phyloP scores from a whole-genome alignment of 2,888 invertebrate species.

The Drosophila hawaiiensis region DNA sequence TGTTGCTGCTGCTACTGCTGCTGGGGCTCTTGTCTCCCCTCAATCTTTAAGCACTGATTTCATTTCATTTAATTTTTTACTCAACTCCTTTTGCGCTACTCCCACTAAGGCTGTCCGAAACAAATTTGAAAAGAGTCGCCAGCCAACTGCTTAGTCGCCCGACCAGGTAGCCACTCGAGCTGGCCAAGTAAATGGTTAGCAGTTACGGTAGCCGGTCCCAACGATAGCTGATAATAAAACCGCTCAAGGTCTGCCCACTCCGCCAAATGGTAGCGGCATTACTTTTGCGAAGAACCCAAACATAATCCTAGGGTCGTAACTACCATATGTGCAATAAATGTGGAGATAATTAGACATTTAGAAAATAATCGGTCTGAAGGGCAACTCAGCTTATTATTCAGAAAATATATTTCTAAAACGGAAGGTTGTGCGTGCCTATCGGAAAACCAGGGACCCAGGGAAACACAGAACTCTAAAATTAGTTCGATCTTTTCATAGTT shows the following conservation, averaged over 20 bases:
- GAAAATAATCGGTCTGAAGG: neutral
- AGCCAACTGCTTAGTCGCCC: slow-evolving; percentile 48
- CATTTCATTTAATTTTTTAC: slow-evolving; percentile 35
- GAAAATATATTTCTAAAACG: neutral
- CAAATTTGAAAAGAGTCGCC: slow-evolving; percentile 25
- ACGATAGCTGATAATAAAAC: slow-evolving; percentile 45
- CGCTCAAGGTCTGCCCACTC: slow-evolving; percentile 27
- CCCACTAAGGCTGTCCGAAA: slow-evolving; percentile 47
- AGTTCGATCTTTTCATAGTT: no score
- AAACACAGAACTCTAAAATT: no score
- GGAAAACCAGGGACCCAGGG: neutral
- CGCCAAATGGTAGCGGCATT: neutral
- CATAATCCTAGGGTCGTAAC: neutral
- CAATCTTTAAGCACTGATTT: slow-evolving; percentile 41
- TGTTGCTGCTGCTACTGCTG: slow-evolving; percentile 26
- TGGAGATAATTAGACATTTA: slow-evolving; percentile 23
- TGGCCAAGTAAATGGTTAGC: slow-evolving; percentile 36
- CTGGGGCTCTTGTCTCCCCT: slow-evolving; percentile 59
- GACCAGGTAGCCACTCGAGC: slow-evolving; percentile 42
- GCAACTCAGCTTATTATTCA: neutral
- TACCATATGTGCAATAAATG: slow-evolving; percentile 8
- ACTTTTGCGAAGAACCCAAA: neutral
- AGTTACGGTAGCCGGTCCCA: slow-evolving; percentile 9
- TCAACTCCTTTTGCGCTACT: slow-evolving; percentile 31
- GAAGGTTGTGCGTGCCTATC: neutral